Evolutionary conservation across 2,888 invertebrate species (phyloP), one percentile per base, ranked within the genome.

Genomic region (Eristalis intricaria): DNA sequence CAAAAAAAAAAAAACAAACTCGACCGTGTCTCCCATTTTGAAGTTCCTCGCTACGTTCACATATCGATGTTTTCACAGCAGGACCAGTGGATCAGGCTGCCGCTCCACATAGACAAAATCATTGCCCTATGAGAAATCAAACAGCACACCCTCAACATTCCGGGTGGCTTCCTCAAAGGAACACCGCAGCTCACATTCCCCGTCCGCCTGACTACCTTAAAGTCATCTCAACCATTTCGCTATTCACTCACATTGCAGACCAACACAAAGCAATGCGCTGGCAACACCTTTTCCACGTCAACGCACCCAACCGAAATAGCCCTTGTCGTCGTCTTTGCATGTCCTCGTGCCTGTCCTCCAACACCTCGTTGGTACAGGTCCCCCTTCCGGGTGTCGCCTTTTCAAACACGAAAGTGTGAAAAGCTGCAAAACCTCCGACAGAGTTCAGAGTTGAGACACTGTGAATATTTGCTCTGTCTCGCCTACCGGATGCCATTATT

Each of bases 401-500:
- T 50, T 50, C 38, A 38, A 78, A 66, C 70, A 58, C 50, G 56
- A 66, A 84, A 68, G 87, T 76, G 87, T 84, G 63, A 84, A 87
- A 80, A 83, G 83, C 83, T 74, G 66, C n/a, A 77, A 50, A 65
- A 43, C 8, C 61, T 50, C 68, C 22, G 29, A 22, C 23, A 38
- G 23, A 82, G 85, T 61, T 77, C 77, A 78, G 60, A 75, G 78
- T 29, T 75, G 32, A 71, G 71, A 64, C 38, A 43, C 35, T 23
- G 35, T 64, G 56, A 32, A 64, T 86, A 77, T 82, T 75, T 83
- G 69, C 60, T 68, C 68, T 78, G 84, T 80, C 79, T 84, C 79
- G 75, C 76, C 84, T 76, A 32, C 68, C 86, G 86, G 82, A 84
- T 84, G 84, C 80, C 76, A 76, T 84, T 87, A 87, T 84, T 84